These are phyloP conservation scores for Brachyptera putata DNA, from an alignment of 2,888 invertebrate species.

Conservation along the genomic window DNA sequence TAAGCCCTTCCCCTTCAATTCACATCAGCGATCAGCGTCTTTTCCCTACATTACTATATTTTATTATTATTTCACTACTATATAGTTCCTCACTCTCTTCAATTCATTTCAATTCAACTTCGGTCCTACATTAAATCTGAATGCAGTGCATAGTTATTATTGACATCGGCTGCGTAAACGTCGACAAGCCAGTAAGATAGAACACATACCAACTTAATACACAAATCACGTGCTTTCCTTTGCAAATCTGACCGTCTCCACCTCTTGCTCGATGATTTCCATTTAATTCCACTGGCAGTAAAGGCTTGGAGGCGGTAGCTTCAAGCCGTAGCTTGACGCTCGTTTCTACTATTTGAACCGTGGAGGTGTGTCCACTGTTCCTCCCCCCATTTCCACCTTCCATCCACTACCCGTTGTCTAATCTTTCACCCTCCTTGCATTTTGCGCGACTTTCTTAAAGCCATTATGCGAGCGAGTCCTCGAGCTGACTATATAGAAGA, in stretches of 20 bases:
- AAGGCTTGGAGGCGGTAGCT: constrained; percentile 19
- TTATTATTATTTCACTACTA: constrained; percentile 10
- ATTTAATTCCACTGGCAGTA: constrained; percentile 22
- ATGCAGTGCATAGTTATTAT: constrained; percentile 22
- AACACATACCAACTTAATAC: constrained; percentile 34
- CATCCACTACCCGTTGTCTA: constrained; percentile 10
- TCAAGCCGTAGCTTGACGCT: constrained; percentile 5
- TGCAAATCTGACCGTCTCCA: constrained; percentile 30
- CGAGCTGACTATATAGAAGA: neutral
- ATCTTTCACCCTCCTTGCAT: constrained; percentile 20
- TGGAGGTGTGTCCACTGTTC: constrained; percentile 28
- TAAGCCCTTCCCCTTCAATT: constrained; percentile 23
- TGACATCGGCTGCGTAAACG: constrained; percentile 21
- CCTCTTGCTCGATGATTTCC: constrained; percentile 29
- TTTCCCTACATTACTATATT: constrained; percentile 18
- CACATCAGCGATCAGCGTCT: constrained; percentile 19
- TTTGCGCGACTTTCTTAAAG: constrained; percentile 2
- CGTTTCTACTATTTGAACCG: constrained; percentile 4
- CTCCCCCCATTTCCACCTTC: neutral
- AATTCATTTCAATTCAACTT: constrained; percentile 17
- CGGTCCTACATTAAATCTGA: constrained; percentile 12
- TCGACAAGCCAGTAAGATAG: constrained; percentile 10
- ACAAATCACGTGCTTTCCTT: constrained; percentile 37
- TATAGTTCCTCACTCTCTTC: constrained; percentile 14
- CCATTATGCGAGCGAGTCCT: constrained; percentile 8